Evolutionary conservation across 2,113 vertebrate genomes (phyloP).

Genomic region (Halichoerus grypus): DNA sequence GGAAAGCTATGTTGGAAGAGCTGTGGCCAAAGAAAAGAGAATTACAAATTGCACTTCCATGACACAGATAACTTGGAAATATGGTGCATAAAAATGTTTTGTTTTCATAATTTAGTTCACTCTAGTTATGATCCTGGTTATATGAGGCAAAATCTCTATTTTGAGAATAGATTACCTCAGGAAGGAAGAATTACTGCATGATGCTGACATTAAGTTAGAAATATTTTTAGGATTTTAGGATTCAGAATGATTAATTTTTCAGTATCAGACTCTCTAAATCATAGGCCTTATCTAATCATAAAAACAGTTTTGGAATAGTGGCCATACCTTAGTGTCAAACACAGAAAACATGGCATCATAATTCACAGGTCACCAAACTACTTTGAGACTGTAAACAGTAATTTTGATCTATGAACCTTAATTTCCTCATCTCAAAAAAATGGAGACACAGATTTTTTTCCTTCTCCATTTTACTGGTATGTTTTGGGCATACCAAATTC

Average conservation of each 20-base stretch:
- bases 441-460: neutral
- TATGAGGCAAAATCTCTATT: neutral
- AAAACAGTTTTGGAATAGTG: neutral
- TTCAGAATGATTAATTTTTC: conserved; percentile 50
- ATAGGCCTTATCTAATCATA: conserved; percentile 1
- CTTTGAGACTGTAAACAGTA: neutral
- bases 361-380: neutral
- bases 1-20: neutral
- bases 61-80: neutral
- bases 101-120: conserved; percentile 12
- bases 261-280: neutral
- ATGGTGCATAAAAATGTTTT: neutral
- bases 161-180: conserved; percentile 38
- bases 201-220: neutral
- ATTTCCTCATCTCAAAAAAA: conserved; percentile 3
- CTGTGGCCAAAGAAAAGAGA: conserved; percentile 8
- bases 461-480: neutral
- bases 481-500: conserved; percentile 16
- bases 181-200: conserved; percentile 29
- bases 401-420: conserved; percentile 47
- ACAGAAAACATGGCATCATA: neutral
- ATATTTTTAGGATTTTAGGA: conserved; percentile 49
- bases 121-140: neutral
- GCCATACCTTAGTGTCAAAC: neutral
- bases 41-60: neutral